Evolutionary conservation across 2,888 invertebrate species (phyloP).

Genomic region (Scelioninae gen. 1): DNA sequence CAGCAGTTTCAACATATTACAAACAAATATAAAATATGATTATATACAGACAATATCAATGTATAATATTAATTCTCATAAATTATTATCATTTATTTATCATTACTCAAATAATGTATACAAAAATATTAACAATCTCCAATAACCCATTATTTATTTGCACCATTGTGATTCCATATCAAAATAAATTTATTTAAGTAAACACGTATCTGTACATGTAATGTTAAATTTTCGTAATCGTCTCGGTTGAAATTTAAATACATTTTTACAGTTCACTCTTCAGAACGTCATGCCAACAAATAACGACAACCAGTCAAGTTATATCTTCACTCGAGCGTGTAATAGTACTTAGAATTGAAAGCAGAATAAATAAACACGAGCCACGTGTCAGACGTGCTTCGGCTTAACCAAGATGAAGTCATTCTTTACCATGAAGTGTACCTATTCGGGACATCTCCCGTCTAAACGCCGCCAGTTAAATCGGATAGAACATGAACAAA

Average conservation of each 20-base stretch:
- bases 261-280: constrained; percentile 32
- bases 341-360: constrained; percentile 79
- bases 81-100: too few species aligned
- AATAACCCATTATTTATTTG: too few species aligned
- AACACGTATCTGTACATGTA: not conserved
- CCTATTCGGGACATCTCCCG: constrained; percentile 71
- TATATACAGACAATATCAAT: too few species aligned
- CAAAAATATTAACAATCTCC: too few species aligned
- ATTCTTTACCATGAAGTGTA: constrained; percentile 74
- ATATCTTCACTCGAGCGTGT: constrained; percentile 81
- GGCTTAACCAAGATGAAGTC: constrained; percentile 77
- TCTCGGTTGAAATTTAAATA: constrained; percentile 18
- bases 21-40: too few species aligned
- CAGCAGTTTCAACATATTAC: too few species aligned
- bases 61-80: too few species aligned
- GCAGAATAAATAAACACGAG: constrained; percentile 70
- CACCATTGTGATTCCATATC: too few species aligned
- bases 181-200: too few species aligned
- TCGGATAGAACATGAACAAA: constrained; percentile 81
- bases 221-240: constrained; percentile 23
- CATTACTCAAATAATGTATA: too few species aligned
- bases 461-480: constrained; percentile 77
- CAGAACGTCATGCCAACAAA: constrained; percentile 38
- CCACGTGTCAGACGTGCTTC: constrained; percentile 73
- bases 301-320: constrained; percentile 75